phyloP scores from a whole-genome alignment of 1,140 invertebrate genomes.

The Hylyphantes graminicola region DNA sequence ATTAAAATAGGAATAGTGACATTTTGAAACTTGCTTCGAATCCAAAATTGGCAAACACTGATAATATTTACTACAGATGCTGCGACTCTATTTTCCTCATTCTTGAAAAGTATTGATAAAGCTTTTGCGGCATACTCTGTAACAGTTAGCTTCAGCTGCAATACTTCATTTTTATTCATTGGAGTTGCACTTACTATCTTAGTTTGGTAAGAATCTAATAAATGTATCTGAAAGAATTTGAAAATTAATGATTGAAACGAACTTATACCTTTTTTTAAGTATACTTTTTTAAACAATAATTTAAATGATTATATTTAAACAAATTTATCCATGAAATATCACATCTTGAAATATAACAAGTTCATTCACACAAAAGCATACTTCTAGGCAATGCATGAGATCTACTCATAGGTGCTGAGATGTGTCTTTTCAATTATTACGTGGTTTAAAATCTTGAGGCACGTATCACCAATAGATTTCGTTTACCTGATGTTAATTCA shows the following conservation, averaged over 20 bases:
- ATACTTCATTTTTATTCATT: slow-evolving; percentile 24
- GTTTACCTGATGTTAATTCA: too few species aligned
- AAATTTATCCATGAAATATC: too few species aligned
- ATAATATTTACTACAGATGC: slow-evolving; percentile 33
- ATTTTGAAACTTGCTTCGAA: slow-evolving; percentile 43
- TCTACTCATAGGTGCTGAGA: background rate
- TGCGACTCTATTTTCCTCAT: slow-evolving; percentile 34
- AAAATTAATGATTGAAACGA: background rate
- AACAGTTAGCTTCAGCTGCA: slow-evolving; percentile 26
- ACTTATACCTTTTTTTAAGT: background rate
- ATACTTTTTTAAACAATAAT: background rate
- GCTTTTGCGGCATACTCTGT: slow-evolving; percentile 49
- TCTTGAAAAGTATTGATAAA: slow-evolving; percentile 27
- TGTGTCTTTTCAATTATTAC: background rate
- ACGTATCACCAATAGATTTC: too few species aligned
- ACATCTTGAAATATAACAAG: too few species aligned
- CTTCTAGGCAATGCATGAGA: background rate
- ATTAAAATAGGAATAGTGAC: slow-evolving; percentile 47
- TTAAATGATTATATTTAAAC: too few species aligned
- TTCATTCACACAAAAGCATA: background rate
- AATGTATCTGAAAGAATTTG: slow-evolving; percentile 23
- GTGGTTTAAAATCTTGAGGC: too few species aligned
- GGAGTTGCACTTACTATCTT: slow-evolving; percentile 8
- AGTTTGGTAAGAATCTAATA: slow-evolving; percentile 27
- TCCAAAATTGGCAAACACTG: slow-evolving; percentile 42